Conservation (phyloP, 2,888 invertebrate species). For the Agrochola lota region DNA sequence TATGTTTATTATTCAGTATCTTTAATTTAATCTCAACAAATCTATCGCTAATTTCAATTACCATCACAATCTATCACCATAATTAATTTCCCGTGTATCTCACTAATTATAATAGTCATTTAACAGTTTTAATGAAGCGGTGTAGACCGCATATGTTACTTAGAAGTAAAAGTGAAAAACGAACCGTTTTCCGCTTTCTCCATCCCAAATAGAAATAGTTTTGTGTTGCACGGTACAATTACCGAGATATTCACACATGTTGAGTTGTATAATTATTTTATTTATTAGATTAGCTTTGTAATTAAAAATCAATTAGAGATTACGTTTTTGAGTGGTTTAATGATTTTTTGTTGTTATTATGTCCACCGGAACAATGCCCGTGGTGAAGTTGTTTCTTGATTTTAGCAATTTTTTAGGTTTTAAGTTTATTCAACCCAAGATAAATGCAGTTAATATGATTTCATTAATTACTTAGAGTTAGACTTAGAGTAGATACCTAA, state of each 20-base stretch:
- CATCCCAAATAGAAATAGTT: constrained; percentile 37
- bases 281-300: constrained; percentile 17
- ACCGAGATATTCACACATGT: constrained; percentile 14
- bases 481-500: background rate
- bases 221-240: constrained; percentile 22
- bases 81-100: constrained; percentile 7
- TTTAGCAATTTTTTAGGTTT: background rate
- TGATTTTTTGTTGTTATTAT: background rate
- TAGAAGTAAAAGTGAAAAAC: constrained; percentile 60
- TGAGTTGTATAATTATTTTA: constrained; percentile 31
- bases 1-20: background rate
- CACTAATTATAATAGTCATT: constrained; percentile 14
- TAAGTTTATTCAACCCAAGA: background rate
- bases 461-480: background rate
- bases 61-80: background rate
- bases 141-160: constrained; percentile 7
- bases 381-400: background rate
- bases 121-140: constrained; percentile 35
- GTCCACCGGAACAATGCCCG: too few relatives aligned
- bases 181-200: constrained; percentile 52
- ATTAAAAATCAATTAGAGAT: constrained; percentile 38
- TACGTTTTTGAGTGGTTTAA: background rate
- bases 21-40: background rate
- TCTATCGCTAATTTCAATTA: background rate
- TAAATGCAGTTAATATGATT: background rate